Conservation (phyloP, 1,140 invertebrate species). For the Cherax quadricarinatus region DNA sequence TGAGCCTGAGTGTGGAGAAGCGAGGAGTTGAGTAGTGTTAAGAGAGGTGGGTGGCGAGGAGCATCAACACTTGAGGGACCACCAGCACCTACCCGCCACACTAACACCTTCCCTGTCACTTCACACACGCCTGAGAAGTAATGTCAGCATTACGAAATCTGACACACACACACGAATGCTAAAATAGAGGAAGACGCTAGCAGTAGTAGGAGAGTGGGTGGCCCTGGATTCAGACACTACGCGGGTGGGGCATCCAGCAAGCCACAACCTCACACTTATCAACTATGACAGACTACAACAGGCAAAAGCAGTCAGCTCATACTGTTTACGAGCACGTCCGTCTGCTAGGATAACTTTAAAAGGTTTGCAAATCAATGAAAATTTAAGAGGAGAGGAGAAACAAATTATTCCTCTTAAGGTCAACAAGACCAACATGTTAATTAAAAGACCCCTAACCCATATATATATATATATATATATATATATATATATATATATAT, state of each 20-base stretch:
- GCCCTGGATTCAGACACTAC: not conserved
- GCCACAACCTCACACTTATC: not conserved
- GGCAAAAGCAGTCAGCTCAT: too few species aligned
- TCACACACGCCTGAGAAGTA: not conserved
- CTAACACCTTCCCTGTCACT: not conserved
- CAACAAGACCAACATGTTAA: too few species aligned
- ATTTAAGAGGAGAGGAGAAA: too few species aligned
- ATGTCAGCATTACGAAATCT: too few species aligned
- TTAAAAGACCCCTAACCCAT: too few species aligned
- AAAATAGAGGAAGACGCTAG: not conserved
- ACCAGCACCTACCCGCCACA: not conserved
- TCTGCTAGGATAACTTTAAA: too few species aligned
- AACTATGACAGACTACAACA: too few species aligned
- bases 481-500: too few species aligned
- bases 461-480: too few species aligned
- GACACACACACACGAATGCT: not conserved
- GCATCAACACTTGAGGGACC: not conserved
- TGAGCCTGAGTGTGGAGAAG: not conserved
- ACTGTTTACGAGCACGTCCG: too few species aligned
- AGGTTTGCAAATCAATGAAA: too few species aligned
- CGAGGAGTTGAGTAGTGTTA: not conserved
- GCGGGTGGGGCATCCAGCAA: constrained; percentile 31
- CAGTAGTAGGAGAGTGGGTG: not conserved
- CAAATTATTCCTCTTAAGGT: too few species aligned
- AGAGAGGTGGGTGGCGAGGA: not conserved